Conservation (phyloP, 1,140 invertebrate species). For the Rhopalosiphum padi region DNA sequence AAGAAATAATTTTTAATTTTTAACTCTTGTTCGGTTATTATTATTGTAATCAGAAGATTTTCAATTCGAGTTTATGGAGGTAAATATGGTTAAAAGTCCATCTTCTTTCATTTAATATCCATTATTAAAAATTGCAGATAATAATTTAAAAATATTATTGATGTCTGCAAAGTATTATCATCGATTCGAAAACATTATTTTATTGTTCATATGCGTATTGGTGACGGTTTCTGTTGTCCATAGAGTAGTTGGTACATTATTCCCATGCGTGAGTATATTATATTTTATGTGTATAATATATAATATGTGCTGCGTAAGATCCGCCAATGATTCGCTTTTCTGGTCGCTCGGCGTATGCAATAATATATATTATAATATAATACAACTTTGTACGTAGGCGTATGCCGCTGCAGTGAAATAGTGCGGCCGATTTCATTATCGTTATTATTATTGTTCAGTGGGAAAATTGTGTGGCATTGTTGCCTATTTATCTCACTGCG, state of each 20-base stretch:
- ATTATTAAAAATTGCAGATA: neutral
- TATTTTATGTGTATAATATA: neutral
- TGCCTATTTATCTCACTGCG: constrained; percentile 33
- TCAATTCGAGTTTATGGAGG: neutral
- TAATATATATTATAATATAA: neutral
- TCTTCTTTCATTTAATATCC: neutral
- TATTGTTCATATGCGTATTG: neutral
- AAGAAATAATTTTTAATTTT: neutral
- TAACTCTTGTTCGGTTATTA: neutral
- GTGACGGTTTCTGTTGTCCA: neutral
- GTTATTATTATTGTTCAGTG: constrained; percentile 50
- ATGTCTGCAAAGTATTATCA: neutral
- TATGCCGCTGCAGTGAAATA: neutral
- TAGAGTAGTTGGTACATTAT: neutral
- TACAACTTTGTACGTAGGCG: neutral
- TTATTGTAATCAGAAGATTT: neutral
- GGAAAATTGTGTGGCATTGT: constrained; percentile 45
- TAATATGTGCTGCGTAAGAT: neutral
- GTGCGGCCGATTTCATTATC: constrained; percentile 6
- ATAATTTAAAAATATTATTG: neutral
- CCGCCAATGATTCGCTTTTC: neutral
- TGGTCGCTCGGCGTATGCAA: neutral
- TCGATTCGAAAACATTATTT: neutral
- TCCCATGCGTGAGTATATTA: neutral
- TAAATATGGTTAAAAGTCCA: too few relatives aligned